phyloP scores from a whole-genome alignment of 2,113 vertebrate genomes.

The Lampris incognitus region DNA sequence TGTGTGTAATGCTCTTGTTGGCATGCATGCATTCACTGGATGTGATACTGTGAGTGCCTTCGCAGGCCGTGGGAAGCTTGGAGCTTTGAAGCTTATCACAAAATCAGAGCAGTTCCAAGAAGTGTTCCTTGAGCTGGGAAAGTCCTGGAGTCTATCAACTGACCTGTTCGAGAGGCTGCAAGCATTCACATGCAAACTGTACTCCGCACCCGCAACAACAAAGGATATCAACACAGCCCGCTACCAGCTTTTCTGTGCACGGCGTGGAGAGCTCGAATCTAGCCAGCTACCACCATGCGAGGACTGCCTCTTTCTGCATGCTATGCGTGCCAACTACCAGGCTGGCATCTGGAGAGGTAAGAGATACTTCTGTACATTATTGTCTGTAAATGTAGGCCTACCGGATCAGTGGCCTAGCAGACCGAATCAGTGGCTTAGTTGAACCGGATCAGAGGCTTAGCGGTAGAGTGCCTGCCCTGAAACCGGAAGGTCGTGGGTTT shows the following conservation, averaged over 20 bases:
- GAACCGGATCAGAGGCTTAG: no score
- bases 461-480: no score
- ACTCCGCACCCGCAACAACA: not conserved
- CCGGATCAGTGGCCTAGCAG: no score
- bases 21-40: not conserved
- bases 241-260: slow-evolving; percentile 6
- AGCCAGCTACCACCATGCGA: slow-evolving; percentile 17
- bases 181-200: slow-evolving; percentile 12
- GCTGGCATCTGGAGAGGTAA: not conserved
- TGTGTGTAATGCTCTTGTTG: slow-evolving; percentile 3
- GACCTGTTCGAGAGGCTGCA: slow-evolving; percentile 6
- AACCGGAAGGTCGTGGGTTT: no score
- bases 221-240: slow-evolving; percentile 1
- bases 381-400: no score
- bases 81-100: not conserved
- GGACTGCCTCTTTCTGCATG: slow-evolving; percentile 20
- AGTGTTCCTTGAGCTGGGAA: not conserved
- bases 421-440: no score
- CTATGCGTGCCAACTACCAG: slow-evolving; percentile 19
- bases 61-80: no score
- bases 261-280: not conserved
- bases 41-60: no score
- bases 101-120: not conserved
- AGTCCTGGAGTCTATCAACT: not conserved
- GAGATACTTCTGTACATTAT: no score